These are phyloP conservation scores for Adelognathus sp. DNA, from an alignment of 2,888 invertebrate genomes.

Conservation along the genomic window DNA sequence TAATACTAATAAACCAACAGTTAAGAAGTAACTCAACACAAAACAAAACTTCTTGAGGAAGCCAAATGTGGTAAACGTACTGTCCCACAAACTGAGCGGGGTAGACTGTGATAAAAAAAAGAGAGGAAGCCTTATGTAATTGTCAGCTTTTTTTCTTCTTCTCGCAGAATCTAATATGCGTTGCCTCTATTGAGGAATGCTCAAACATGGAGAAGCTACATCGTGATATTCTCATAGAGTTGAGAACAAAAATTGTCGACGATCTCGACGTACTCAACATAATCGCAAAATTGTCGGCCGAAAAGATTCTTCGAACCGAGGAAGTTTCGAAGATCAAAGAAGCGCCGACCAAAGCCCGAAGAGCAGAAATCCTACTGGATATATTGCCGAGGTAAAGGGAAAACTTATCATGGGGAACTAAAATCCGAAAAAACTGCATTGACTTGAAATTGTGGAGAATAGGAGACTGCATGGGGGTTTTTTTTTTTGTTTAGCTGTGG, in stretches of 20 bases:
- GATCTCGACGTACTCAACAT: constrained; percentile 76
- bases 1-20: too few species aligned
- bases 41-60: too few species aligned
- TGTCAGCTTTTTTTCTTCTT: background rate
- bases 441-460: background rate
- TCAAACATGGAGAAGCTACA: constrained; percentile 72
- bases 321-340: constrained; percentile 68
- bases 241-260: constrained; percentile 66
- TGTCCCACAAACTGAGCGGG: too few species aligned
- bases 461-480: background rate
- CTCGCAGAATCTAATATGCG: background rate
- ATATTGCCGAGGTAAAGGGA: constrained; percentile 72
- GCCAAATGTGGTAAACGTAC: too few species aligned
- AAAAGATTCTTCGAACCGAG: constrained; percentile 70
- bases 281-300: constrained; percentile 66
- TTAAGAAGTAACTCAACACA: too few species aligned
- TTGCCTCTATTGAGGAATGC: background rate
- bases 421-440: background rate
- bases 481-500: constrained; percentile 68
- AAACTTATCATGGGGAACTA: background rate
- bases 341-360: constrained; percentile 63
- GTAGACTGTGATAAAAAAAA: too few species aligned
- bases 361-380: constrained; percentile 71
- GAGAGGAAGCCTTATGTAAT: too few species aligned
- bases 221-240: constrained; percentile 65